Percentiles rank a stretch among this genome's conserved stretches.
phyloP scores from a whole-genome alignment of 2,888 invertebrate genomes.

The Venustoraphidia nigricollis region DNA sequence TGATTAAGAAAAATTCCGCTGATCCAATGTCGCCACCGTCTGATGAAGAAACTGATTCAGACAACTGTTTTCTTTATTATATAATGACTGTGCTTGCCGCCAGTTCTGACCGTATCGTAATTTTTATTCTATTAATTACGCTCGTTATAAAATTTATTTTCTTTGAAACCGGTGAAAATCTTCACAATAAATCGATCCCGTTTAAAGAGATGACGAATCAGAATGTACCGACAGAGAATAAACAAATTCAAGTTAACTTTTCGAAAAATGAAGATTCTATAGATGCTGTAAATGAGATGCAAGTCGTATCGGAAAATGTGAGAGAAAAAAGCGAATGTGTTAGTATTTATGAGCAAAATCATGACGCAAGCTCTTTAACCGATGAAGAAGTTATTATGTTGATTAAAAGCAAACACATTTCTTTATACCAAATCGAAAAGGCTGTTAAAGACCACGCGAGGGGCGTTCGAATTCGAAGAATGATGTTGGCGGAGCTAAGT shows the following conservation, averaged over 20 bases:
- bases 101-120: constrained; percentile 78
- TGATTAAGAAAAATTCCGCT: not conserved
- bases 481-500: constrained; percentile 41
- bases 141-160: constrained; percentile 79
- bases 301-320: constrained; percentile 9
- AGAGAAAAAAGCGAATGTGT: constrained; percentile 47
- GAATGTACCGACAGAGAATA: constrained; percentile 1
- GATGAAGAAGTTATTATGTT: constrained; percentile 72
- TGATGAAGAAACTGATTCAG: constrained; percentile 13
- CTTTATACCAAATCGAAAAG: constrained; percentile 72
- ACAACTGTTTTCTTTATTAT: constrained; percentile 20
- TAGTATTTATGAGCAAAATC: constrained; percentile 50
- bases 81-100: constrained; percentile 55
- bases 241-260: constrained; percentile 8
- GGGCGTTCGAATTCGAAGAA: constrained; percentile 68
- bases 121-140: constrained; percentile 68
- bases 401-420: constrained; percentile 66
- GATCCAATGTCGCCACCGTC: constrained; percentile 8
- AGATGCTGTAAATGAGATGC: constrained; percentile 5
- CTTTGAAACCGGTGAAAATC: constrained; percentile 62
- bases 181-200: constrained; percentile 32
- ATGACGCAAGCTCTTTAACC: constrained; percentile 47
- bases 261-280: not conserved
- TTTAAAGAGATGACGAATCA: not conserved
- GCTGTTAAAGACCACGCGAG: constrained; percentile 63